phyloP scores from a whole-genome alignment of 1,140 invertebrate genomes.

The Acromyrmex heyeri region DNA sequence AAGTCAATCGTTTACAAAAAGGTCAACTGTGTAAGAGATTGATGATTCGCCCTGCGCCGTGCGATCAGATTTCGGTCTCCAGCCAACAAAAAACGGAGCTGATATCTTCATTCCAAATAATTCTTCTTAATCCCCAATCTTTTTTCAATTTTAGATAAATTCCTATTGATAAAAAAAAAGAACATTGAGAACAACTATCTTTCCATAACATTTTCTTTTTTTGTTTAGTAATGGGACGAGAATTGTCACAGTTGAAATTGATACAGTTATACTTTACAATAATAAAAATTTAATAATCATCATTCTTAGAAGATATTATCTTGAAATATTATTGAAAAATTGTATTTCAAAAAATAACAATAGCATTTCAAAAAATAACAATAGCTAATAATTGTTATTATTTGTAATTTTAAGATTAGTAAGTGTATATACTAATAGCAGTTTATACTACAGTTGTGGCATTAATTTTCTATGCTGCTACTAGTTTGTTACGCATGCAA shows the following conservation, averaged over 20 bases:
- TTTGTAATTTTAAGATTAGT: constrained; percentile 15
- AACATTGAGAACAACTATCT: not conserved
- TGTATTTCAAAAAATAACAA: not conserved
- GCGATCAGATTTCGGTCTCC: not conserved
- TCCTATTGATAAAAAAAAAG: not conserved
- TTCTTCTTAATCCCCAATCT: constrained; percentile 34
- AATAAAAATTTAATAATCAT: not conserved
- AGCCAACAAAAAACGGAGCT: not conserved
- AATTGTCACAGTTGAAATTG: not conserved
- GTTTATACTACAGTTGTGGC: not conserved
- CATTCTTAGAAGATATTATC: not conserved
- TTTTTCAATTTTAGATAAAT: constrained; percentile 47
- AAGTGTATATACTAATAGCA: not conserved
- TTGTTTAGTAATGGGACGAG: not conserved
- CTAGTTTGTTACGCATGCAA: not conserved
- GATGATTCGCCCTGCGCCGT: not conserved
- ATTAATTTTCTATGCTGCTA: not conserved
- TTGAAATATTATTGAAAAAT: not conserved
- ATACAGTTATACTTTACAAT: not conserved
- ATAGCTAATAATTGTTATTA: not conserved
- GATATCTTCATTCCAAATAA: constrained; percentile 30
- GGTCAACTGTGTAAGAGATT: constrained; percentile 2
- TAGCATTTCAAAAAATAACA: not conserved
- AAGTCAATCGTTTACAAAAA: constrained; percentile 5
- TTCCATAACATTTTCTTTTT: constrained; percentile 10